Percentiles rank a stretch among this genome's conserved stretches.
phyloP scores from a whole-genome alignment of 2,797 vertebrate species.

The Pteropus rufus region DNA sequence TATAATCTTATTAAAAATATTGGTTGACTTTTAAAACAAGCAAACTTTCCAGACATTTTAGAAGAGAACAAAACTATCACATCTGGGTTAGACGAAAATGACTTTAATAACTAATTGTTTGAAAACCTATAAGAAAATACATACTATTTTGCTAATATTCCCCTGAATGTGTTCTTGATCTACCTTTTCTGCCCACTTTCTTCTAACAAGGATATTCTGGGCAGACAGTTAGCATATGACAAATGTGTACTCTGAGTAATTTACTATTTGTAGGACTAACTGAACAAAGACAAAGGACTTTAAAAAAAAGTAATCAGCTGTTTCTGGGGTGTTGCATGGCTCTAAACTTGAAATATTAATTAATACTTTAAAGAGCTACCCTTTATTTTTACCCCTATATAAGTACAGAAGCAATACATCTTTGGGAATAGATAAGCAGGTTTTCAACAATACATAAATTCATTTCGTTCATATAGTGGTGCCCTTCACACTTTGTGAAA shows the following conservation, averaged over 20 bases:
- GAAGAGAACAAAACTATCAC: not conserved
- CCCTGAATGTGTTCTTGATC: not conserved
- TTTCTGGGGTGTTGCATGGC: constrained; percentile 7
- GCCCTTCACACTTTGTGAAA: not conserved
- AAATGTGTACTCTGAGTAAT: constrained; percentile 61
- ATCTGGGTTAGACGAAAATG: not conserved
- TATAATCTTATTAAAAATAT: not conserved
- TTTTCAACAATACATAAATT: not conserved
- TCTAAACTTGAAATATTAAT: constrained; percentile 62
- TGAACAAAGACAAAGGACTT: constrained; percentile 58
- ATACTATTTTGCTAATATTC: not conserved
- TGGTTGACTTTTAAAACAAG: constrained; percentile 12
- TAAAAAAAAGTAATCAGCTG: constrained; percentile 27
- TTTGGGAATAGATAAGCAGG: not conserved
- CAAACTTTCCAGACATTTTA: not conserved
- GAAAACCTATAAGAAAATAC: not conserved
- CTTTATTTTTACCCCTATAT: constrained; percentile 35
- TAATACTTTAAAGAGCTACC: constrained; percentile 33
- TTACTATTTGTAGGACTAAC: constrained; percentile 59
- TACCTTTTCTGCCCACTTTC: constrained; percentile 30
- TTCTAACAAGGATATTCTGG: constrained; percentile 51
- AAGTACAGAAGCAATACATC: not conserved
- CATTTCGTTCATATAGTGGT: not conserved
- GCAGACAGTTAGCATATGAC: constrained; percentile 45
- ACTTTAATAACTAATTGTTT: not conserved